Evolutionary conservation across 2,797 vertebrate species (phyloP), one percentile per base, ranked within the genome.

Genomic region (Eutrigla gurnardus): DNA sequence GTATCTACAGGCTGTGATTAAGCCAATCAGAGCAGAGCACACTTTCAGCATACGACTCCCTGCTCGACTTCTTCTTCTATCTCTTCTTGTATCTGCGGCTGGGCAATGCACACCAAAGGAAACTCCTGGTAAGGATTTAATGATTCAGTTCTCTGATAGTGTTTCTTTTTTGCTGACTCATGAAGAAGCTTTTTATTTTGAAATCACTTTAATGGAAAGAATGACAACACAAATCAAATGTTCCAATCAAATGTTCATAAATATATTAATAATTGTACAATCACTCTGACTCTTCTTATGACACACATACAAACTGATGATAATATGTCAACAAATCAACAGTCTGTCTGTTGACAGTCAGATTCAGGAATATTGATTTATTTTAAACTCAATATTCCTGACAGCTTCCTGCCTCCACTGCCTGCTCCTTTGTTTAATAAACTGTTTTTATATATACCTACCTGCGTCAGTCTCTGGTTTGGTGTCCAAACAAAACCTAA

Each of bases 71-170:
- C 15, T 4, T 54, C 36, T 5, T 36, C 53, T 35, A 32, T 9
- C 63, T 33, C 53, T 33, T 33, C 13, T 68, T 7, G 14, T 37
- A 4, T 40, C 8, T 54, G 42, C 47, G 1, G 32, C 6, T 3
- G 43, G 12, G 87, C 46, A 3, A 90, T 88, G 88, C 84, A 87
- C 70, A 54, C 35, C 70, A 90, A 83, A 76, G 86, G 70, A 49
- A 72, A 14, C 68, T 73, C 74, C 55, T 87, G 88, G 85, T 88
- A 71, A 84, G 72, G 35, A 32, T 32, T 52, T 10, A 50, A 25
- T 50, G 3, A 50, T 25, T 49, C 18, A 18, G n/a, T 49, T 5
- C 18, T 49, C 47, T n/a, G 47, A 49, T 50, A 25, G n/a, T 33
- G 50, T 53, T 53, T 53, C 50, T 53, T 13, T 39, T 33, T 32